Evolutionary conservation across 1,140 invertebrate genomes (phyloP).

Genomic region (Nixonia krombeini): DNA sequence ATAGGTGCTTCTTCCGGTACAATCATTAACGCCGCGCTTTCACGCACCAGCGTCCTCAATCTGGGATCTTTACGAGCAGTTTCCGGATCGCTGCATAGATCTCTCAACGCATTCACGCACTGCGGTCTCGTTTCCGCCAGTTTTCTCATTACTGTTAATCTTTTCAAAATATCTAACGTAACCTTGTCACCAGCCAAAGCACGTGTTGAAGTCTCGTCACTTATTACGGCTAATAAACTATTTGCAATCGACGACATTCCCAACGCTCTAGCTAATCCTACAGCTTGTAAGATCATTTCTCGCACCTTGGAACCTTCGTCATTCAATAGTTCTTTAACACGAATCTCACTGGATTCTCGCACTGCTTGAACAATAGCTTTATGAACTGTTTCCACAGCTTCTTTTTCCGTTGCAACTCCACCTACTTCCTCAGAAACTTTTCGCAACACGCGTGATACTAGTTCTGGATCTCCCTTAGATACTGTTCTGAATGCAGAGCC

Average conservation of each 20-base stretch:
- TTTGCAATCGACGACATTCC: conserved; percentile 77
- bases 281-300: conserved; percentile 77
- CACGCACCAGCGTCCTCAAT: conserved; percentile 78
- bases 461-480: conserved; percentile 71
- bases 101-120: conserved; percentile 74
- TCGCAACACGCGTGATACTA: conserved; percentile 72
- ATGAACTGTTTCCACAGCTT: conserved; percentile 76
- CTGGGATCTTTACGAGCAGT: conserved; percentile 77
- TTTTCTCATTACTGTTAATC: conserved; percentile 81
- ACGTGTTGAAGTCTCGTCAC: conserved; percentile 74
- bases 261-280: conserved; percentile 79
- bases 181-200: conserved; percentile 75
- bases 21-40: conserved; percentile 80
- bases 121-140: conserved; percentile 78
- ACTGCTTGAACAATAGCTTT: conserved; percentile 76
- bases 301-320: conserved; percentile 69
- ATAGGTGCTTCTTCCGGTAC: conserved; percentile 76
- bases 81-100: conserved; percentile 77
- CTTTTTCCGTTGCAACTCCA: conserved; percentile 74
- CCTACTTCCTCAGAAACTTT: conserved; percentile 74
- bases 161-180: conserved; percentile 78
- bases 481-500: conserved; percentile 75
- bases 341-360: conserved; percentile 74
- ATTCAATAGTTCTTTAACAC: conserved; percentile 72
- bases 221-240: conserved; percentile 74